Conservation (phyloP, 2,888 invertebrate genomes). For the Acleris emargana region DNA sequence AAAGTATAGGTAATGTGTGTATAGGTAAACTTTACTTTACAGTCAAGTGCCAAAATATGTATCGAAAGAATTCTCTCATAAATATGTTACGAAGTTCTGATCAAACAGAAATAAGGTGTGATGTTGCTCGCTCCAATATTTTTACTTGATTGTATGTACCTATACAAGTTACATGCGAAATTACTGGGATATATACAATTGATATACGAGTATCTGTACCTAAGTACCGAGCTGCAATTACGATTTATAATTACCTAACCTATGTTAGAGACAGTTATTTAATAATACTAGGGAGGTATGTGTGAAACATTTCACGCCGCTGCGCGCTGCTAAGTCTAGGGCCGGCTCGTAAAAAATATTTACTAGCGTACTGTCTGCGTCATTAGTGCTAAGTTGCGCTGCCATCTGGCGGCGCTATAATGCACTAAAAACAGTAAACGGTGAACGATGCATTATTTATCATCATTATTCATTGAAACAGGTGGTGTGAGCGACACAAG, state of each 20-base stretch:
- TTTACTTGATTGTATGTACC: too few species aligned
- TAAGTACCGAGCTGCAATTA: too few species aligned
- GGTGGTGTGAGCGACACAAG: not conserved
- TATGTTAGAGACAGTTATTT: constrained; percentile 3
- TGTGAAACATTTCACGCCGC: constrained; percentile 37
- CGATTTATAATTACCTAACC: not conserved
- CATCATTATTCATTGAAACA: constrained; percentile 10
- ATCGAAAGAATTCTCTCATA: too few species aligned
- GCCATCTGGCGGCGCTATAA: constrained; percentile 41
- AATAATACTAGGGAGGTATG: constrained; percentile 17
- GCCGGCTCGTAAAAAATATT: constrained; percentile 78
- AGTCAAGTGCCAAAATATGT: too few species aligned
- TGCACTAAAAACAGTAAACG: constrained; percentile 41
- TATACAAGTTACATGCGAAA: too few species aligned
- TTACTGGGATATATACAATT: too few species aligned
- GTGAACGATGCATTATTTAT: constrained; percentile 31
- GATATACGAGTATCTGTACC: too few species aligned
- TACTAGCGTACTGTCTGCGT: constrained; percentile 48
- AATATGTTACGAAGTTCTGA: too few species aligned
- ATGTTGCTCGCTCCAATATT: too few species aligned
- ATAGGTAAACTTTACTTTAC: too few species aligned
- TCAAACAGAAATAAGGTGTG: too few species aligned
- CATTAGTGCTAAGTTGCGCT: constrained; percentile 40
- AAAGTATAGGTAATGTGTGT: too few species aligned
- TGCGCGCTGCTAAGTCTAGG: constrained; percentile 49